Conservation (phyloP, 1,140 invertebrate genomes). For the Vanessa tameamea region DNA sequence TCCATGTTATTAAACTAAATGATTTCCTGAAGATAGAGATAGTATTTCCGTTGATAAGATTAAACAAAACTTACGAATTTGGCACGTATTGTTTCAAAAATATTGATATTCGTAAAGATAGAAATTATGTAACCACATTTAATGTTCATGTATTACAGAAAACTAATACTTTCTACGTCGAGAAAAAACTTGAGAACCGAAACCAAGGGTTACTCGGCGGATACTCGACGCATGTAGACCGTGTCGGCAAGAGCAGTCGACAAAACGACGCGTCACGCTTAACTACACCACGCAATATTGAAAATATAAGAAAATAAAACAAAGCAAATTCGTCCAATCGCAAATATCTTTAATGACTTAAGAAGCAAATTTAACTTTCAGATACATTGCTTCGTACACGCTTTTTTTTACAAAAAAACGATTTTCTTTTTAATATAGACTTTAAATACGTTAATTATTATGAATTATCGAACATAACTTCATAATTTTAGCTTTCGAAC, state of each 20-base stretch:
- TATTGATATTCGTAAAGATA: neutral
- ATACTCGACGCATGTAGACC: constrained; percentile 72
- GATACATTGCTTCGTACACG: neutral
- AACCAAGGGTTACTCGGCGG: constrained; percentile 63
- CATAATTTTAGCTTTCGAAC: no score
- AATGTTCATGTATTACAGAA: constrained; percentile 39
- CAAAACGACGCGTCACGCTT: constrained; percentile 72
- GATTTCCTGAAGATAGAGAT: constrained; percentile 11
- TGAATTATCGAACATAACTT: no score
- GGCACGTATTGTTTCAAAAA: neutral
- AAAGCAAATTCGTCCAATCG: constrained; percentile 8
- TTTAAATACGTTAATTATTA: no score
- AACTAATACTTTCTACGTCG: constrained; percentile 57
- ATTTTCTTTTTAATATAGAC: no score
- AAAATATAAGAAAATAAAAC: constrained; percentile 26
- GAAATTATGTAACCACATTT: constrained; percentile 23
- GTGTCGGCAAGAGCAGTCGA: constrained; percentile 70
- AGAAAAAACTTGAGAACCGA: constrained; percentile 61
- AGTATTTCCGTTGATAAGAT: constrained; percentile 11
- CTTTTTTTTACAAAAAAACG: neutral
- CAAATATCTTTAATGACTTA: constrained; percentile 9
- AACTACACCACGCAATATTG: constrained; percentile 61
- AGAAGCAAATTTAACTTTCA: neutral
- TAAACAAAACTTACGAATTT: neutral
- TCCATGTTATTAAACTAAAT: constrained; percentile 34